Percentiles rank a stretch among this genome's conserved stretches.
phyloP scores from a whole-genome alignment of 2,888 invertebrate species.

The Coelogynopora nodosa region DNA sequence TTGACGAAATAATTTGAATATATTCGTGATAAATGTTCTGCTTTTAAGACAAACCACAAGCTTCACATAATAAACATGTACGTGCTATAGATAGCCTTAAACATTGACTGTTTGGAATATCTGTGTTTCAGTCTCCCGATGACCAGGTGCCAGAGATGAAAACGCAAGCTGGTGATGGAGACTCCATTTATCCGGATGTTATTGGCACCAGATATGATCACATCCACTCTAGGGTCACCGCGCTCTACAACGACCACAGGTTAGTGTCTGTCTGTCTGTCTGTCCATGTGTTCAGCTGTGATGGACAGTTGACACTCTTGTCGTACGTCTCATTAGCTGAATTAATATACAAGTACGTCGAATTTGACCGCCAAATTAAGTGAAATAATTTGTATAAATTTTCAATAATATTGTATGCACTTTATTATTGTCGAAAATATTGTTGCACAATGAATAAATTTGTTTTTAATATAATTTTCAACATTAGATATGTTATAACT shows the following conservation, averaged over 20 bases:
- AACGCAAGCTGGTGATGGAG: background rate
- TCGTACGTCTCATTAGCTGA: too few species aligned
- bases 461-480: too few species aligned
- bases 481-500: too few species aligned
- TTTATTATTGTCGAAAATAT: too few species aligned
- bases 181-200: constrained; percentile 46
- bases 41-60: too few species aligned
- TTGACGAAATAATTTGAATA: too few species aligned
- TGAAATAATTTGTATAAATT: background rate
- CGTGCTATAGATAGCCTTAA: too few species aligned
- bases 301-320: constrained; percentile 34
- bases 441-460: too few species aligned
- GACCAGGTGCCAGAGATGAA: background rate
- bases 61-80: too few species aligned
- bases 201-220: constrained; percentile 45
- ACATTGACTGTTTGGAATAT: background rate
- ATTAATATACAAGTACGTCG: too few species aligned
- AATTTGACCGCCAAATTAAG: background rate
- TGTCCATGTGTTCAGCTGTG: constrained; percentile 59
- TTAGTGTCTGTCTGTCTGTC: background rate
- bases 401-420: background rate
- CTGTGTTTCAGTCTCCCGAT: constrained; percentile 5
- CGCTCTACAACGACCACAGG: constrained; percentile 39
- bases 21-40: too few species aligned
- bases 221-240: constrained; percentile 40